Base-by-base conservation (phyloP, 2,797 vertebrate genomes). In the Remorina albescens region DNA sequence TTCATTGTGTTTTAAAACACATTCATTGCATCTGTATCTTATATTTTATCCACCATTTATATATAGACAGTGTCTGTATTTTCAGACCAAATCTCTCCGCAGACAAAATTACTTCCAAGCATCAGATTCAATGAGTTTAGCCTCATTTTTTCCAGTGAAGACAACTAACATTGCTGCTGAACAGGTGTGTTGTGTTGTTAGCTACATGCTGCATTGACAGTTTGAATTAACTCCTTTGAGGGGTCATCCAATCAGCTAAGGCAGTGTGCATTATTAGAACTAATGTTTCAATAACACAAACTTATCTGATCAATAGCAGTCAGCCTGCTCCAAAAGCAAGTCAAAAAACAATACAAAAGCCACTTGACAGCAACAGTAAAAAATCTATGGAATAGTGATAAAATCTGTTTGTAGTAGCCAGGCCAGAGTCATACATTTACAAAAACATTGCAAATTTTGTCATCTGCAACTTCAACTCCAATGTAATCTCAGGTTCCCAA, bases 221-320 rank as follows among this genome's bases (percentile, higher is more conserved):
- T 80, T 82, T 87, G 75, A 85, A 81, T 73, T 65, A 84, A 69
- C 58, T 86, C 81, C 41, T 57, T 25, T 32, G 19, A 79, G 76
- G 86, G 69, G 70, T 82, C 76, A 86, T 73, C 68, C 83, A 86
- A 93, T 93, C 95, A 92, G 93, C 94, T 94, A 96, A 96, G 95
- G 95, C 95, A 95, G 93, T 93, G 91, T 89, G 94, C 92, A 94
- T 70, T 67, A 65, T 93, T 92, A 77, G 86, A 90, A 93, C 55
- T 61, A 91, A 94, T 76, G 73, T 58, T 67, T 74, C 70, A 87
- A 82, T 82, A 85, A 95, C 91, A 91, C 87, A 95, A 94, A 95
- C 84, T 4, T 78, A 89, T 94, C 87, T 93, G 79, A 90, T 66
- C 90, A 95, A 93, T 57, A 55, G 67, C 64, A 60, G 61, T 67